Evolutionary conservation across 2,888 invertebrate species (phyloP).

Genomic region (Lumbricus terrestris): DNA sequence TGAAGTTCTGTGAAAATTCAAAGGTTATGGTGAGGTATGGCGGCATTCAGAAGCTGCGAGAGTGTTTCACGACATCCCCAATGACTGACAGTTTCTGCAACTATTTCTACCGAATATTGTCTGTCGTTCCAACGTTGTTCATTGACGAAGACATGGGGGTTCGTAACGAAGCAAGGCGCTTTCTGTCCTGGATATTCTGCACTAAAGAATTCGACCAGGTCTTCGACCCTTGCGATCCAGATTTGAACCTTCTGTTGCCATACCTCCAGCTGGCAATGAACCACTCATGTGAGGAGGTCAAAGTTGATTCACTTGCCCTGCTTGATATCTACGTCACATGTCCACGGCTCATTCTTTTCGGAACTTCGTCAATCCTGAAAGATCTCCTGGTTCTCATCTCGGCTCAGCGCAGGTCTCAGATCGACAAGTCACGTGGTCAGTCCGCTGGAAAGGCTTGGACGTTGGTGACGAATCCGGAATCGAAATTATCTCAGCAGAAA

Average conservation of each 20-base stretch:
- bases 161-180: neutral
- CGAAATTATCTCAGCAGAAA: conserved; percentile 14
- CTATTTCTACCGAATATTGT: neutral
- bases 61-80: neutral
- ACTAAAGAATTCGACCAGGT: neutral
- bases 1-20: conserved; percentile 4
- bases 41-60: conserved; percentile 4
- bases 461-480: conserved; percentile 12
- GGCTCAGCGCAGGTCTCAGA: neutral
- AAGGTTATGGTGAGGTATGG: neutral
- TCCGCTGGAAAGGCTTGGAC: neutral
- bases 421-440: neutral
- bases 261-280: conserved; percentile 9
- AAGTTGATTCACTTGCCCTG: neutral
- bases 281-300: neutral
- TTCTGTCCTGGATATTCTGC: neutral
- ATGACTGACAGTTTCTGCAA: neutral
- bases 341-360: conserved; percentile 5
- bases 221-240: conserved; percentile 4
- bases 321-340: neutral
- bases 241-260: conserved; percentile 1
- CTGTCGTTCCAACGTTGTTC: neutral
- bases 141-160: neutral
- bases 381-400: conserved; percentile 6
- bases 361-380: neutral